Base-by-base conservation (phyloP, 2,797 vertebrate genomes). In the Psittacula echo region DNA sequence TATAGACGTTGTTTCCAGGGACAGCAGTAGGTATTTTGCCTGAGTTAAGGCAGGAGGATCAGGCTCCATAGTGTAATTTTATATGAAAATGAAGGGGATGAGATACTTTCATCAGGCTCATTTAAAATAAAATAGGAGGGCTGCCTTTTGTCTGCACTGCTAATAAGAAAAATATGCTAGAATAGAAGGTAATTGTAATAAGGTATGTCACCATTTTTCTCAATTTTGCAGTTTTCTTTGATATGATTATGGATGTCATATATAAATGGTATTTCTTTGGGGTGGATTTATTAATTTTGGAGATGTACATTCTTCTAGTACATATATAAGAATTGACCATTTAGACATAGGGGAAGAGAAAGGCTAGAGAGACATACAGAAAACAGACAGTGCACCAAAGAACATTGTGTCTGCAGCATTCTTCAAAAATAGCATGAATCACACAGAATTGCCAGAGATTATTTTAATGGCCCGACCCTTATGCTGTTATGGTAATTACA, bases 371-470 rank as follows among this genome's bases (percentile, higher is more conserved):
- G 78, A 78, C 53, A 82, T 56, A 60, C 30, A 66, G 93, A 70
- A 95, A 95, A 89, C 91, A 94, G 85, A 89, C 17, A 12, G 56
- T 75, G 76, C 5, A 67, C 90, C 37, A 75, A 51, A 86, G 84
- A 87, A 92, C 66, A 89, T 89, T 83, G 77, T 81, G 76, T 44
- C 91, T 76, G 78, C 68, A 48, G 89, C 48, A 26, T 82, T 88
- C 90, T 96, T 87, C 89, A 94, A 89, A 95, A 97, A 96, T 96
- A 97, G 95, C 79, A 88, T 3, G 23, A 96, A 97, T 95, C 93
- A 95, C 93, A 89, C 80, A 79, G 91, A 97, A 97, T 97, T 97
- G 96, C 85, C 88, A 95, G 90, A 97, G 95, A 97, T 98, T 97
- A 97, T 97, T 97, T 97, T 96, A 97, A 97, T 97, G 97, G 92